phyloP scores from a whole-genome alignment of 1,140 invertebrate genomes.

The Nephotettix cincticeps region DNA sequence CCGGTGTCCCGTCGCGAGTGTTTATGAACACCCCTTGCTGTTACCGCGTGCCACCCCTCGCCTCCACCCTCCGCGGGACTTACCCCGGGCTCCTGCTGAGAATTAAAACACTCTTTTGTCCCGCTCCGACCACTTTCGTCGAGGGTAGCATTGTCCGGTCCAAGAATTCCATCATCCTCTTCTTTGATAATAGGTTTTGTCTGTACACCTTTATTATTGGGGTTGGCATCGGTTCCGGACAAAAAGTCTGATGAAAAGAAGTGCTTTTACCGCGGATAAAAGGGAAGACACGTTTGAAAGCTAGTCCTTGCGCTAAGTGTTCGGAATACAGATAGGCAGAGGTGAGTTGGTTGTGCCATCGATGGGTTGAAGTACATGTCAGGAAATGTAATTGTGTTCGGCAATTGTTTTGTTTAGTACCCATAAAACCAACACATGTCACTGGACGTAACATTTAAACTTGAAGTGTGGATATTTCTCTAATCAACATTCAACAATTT shows the following conservation, averaged over 20 bases:
- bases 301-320: no score
- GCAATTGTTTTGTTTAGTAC: no score
- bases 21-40: conserved; percentile 11
- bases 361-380: no score
- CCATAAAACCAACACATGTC: no score
- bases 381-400: no score
- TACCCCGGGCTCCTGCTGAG: background rate
- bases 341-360: no score
- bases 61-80: no score
- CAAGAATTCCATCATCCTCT: conserved; percentile 1
- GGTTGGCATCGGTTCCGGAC: background rate
- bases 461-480: no score
- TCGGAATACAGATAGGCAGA: no score
- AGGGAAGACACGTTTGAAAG: background rate
- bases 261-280: background rate
- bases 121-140: conserved; percentile 8
- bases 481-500: no score
- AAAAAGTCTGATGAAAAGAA: no score
- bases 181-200: conserved; percentile 10
- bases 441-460: no score
- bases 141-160: background rate
- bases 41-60: background rate
- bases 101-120: conserved; percentile 27
- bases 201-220: conserved; percentile 12
- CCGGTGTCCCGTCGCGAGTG: conserved; percentile 2